Evolutionary conservation across 2,113 vertebrate species (phyloP).

Genomic region (Megatriorchis doriae): DNA sequence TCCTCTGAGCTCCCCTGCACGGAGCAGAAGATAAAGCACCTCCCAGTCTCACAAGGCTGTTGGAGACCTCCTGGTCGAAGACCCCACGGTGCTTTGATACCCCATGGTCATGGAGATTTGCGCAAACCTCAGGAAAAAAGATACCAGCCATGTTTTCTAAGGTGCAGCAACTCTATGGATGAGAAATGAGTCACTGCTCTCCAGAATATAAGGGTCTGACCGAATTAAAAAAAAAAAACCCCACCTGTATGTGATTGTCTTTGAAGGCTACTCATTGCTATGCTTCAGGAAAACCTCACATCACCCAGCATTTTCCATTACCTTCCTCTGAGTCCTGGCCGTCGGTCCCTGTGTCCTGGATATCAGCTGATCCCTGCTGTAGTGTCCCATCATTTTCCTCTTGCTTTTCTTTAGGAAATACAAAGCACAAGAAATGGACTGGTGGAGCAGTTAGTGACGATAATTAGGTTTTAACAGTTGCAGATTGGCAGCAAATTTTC

Average conservation of each 20-base stretch:
- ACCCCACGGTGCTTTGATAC: accelerated
- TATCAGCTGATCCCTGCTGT: conserved; percentile 28
- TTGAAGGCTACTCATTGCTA: background rate
- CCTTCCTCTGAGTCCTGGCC: conserved; percentile 52
- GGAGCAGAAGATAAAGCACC: background rate
- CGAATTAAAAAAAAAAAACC: background rate
- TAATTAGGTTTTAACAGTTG: background rate
- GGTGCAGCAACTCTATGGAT: background rate
- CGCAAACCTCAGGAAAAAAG: background rate
- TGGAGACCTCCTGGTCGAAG: background rate
- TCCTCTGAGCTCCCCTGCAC: background rate
- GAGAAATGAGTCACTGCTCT: background rate
- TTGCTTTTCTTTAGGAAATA: conserved; percentile 44
- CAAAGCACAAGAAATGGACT: background rate
- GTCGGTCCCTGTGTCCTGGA: conserved; percentile 13
- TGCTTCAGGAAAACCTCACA: background rate
- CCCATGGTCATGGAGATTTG: accelerated
- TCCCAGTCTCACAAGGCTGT: background rate
- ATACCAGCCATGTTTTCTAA: background rate
- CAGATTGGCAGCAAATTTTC: background rate
- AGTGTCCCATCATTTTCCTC: conserved; percentile 32
- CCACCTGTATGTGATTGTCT: background rate
- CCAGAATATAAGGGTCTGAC: background rate
- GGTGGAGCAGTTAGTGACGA: background rate
- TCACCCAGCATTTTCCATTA: conserved; percentile 4